phyloP scores from a whole-genome alignment of 2,888 invertebrate genomes.

The Griposia aprilina region DNA sequence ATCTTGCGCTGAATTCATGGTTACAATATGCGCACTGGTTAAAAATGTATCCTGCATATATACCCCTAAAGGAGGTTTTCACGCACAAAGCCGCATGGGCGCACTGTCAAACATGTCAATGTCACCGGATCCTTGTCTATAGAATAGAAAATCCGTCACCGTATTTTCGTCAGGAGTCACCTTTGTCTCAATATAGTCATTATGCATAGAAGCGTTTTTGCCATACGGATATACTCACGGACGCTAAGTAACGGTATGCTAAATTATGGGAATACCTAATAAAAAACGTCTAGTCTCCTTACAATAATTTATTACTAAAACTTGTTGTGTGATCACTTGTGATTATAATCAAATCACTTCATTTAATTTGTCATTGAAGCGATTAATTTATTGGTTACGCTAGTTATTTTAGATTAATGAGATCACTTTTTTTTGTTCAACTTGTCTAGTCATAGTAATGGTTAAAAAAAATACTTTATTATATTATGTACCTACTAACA shows the following conservation, averaged over 20 bases:
- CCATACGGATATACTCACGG: conserved; percentile 38
- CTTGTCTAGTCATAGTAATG: too few species aligned
- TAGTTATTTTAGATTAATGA: too few species aligned
- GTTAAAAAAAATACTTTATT: too few species aligned
- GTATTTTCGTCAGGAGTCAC: conserved; percentile 1
- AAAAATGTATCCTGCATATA: too few species aligned
- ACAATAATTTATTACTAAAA: conserved; percentile 13
- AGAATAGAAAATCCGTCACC: conserved; percentile 28
- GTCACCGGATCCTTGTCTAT: conserved; percentile 6
- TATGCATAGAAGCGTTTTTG: conserved; percentile 20
- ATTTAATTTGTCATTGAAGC: conserved; percentile 38
- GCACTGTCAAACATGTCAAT: background rate
- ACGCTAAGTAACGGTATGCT: conserved; percentile 16
- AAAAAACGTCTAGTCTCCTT: conserved; percentile 25
- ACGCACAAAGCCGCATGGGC: too few species aligned
- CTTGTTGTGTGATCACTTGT: conserved; percentile 16
- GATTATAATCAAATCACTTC: conserved; percentile 11
- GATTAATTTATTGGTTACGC: conserved; percentile 8
- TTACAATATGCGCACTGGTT: too few species aligned
- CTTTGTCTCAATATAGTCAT: conserved; percentile 9
- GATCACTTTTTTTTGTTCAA: too few species aligned
- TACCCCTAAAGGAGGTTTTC: too few species aligned
- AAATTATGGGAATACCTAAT: conserved; percentile 34
- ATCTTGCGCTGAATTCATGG: too few species aligned
- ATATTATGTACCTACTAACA: too few species aligned